These are phyloP conservation scores for Hetaerina titia DNA, from an alignment of 2,888 invertebrate genomes.

Conservation along the genomic window DNA sequence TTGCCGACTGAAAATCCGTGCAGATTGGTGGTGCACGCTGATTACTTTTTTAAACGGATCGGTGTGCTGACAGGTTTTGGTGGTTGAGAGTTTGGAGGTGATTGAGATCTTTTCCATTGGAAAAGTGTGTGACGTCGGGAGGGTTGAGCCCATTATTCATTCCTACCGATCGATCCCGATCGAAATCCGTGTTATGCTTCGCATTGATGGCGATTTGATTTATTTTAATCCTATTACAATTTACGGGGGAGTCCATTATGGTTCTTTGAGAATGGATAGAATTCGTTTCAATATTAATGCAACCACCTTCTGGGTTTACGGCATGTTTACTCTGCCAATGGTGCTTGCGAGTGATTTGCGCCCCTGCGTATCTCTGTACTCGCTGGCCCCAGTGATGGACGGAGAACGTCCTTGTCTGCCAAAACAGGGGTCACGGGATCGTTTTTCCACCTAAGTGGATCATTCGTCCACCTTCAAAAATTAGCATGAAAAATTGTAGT, in stretches of 20 bases:
- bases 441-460: too few species aligned
- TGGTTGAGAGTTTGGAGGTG: background rate
- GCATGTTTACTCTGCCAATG: too few species aligned
- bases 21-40: background rate
- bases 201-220: background rate
- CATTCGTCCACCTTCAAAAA: too few species aligned
- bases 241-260: background rate
- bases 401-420: too few species aligned
- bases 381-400: too few species aligned
- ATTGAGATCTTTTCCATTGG: background rate
- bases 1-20: background rate
- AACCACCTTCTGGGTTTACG: background rate
- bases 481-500: too few species aligned
- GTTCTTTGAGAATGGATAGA: background rate
- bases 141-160: background rate
- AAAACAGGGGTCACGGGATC: too few species aligned
- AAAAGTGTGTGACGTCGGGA: background rate
- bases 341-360: too few species aligned
- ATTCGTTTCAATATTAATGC: background rate
- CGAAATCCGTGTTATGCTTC: background rate
- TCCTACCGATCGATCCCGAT: background rate
- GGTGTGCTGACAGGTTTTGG: background rate
- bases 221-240: background rate
- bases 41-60: constrained; percentile 17
- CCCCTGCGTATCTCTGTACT: too few species aligned